A percentile compares a stretch with the other conserved stretches of the same genome.
These are phyloP conservation scores for Rhodinocichla rosea DNA, from an alignment of 2,113 vertebrate species.

Conservation along the genomic window DNA sequence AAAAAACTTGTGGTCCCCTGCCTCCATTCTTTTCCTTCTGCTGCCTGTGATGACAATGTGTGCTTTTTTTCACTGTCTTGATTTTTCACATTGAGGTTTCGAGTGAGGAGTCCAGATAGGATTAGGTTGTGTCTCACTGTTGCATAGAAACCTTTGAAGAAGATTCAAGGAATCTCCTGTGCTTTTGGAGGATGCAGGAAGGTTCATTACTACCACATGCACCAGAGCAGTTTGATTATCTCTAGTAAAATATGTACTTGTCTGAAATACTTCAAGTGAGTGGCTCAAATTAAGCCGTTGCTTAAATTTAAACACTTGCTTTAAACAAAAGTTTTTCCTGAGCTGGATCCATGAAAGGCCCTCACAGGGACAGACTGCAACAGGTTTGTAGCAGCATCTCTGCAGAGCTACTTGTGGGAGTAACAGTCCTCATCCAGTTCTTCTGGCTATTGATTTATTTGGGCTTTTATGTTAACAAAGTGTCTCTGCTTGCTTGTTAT, in stretches of 20 bases:
- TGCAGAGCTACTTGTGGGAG: background rate
- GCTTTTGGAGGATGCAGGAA: background rate
- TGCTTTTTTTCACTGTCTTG: background rate
- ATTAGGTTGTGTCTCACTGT: background rate
- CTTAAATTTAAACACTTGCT: background rate
- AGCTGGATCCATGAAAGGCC: background rate
- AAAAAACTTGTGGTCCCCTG: background rate
- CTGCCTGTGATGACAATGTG: rapidly evolving
- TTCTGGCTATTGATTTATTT: background rate
- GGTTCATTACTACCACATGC: background rate
- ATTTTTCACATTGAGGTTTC: background rate
- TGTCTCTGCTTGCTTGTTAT: background rate
- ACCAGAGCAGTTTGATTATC: background rate
- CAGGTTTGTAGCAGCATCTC: background rate
- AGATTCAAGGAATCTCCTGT: background rate
- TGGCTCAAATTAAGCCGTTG: background rate
- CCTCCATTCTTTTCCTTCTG: background rate
- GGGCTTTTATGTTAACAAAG: background rate
- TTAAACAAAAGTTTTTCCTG: background rate
- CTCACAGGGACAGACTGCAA: background rate
- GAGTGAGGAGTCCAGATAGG: background rate
- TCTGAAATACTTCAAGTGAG: background rate
- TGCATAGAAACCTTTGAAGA: background rate
- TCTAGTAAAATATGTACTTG: background rate
- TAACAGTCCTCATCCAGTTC: background rate